A percentile compares a stretch with the other conserved stretches of the same genome.
Conservation (phyloP, 2,888 invertebrate species). For the Lasioglossum oenotherae region DNA sequence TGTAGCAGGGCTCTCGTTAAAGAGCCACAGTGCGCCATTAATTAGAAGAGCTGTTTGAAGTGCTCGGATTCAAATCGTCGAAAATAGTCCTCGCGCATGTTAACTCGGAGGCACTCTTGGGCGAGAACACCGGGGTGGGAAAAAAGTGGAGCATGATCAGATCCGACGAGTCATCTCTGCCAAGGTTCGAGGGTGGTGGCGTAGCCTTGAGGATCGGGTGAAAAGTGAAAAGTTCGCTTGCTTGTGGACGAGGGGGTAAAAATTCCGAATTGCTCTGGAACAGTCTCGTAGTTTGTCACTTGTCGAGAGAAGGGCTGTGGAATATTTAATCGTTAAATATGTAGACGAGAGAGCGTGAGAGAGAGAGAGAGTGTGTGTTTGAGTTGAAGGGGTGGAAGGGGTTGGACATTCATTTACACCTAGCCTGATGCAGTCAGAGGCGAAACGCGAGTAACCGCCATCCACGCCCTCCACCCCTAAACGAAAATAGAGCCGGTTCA, state of each 20-base stretch:
- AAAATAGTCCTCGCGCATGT: neutral
- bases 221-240: neutral
- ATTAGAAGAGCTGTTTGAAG: neutral
- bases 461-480: slow-evolving; percentile 38
- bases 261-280: neutral
- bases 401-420: slow-evolving; percentile 38
- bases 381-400: neutral
- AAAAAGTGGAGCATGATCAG: slow-evolving; percentile 4
- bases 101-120: neutral
- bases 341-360: neutral
- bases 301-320: neutral
- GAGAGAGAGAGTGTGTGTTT: neutral
- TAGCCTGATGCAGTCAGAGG: slow-evolving; percentile 31
- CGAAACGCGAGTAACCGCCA: slow-evolving; percentile 35
- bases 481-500: slow-evolving; percentile 41
- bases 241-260: neutral
- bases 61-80: neutral
- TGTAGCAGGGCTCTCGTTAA: no score
- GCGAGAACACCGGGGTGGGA: neutral
- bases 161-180: slow-evolving; percentile 5
- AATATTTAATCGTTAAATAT: slow-evolving; percentile 32
- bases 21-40: neutral
- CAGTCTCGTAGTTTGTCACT: neutral
- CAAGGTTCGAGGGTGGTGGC: neutral
- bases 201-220: neutral